phyloP scores from a whole-genome alignment of 2,888 invertebrate species.

The Drosophila antonietae region DNA sequence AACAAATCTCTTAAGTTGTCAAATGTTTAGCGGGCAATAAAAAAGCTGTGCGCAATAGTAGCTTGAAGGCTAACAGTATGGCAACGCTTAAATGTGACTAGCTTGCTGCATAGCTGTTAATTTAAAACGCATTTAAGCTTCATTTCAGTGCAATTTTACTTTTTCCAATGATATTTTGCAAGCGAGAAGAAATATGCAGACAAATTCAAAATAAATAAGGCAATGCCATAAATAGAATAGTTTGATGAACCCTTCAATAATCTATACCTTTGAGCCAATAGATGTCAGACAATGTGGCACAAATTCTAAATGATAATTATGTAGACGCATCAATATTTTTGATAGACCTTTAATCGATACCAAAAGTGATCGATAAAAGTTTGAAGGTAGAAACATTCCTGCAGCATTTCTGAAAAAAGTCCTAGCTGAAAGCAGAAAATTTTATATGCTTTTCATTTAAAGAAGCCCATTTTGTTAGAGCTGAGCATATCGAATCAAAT shows the following conservation, averaged over 20 bases:
- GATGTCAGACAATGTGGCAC: neutral
- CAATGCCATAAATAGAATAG: neutral
- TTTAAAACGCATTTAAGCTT: neutral
- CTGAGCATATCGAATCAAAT: no score
- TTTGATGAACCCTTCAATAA: neutral
- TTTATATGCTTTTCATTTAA: no score
- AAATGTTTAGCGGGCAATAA: slow-evolving; percentile 5
- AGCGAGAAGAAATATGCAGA: neutral
- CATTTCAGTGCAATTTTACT: neutral
- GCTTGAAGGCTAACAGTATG: neutral
- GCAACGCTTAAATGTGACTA: slow-evolving; percentile 6
- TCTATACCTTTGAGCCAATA: neutral
- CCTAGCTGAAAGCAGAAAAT: no score
- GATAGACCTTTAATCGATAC: no score
- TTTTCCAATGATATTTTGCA: neutral
- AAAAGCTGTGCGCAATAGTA: neutral
- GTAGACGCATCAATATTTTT: neutral
- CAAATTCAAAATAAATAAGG: neutral
- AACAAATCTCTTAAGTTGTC: neutral
- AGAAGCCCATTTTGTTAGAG: no score
- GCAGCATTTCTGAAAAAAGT: no score
- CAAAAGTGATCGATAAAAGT: neutral
- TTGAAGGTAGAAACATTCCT: neutral
- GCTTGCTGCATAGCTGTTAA: neutral
- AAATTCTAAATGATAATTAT: neutral